Evolutionary conservation across 2,113 vertebrate species (phyloP).

Genomic region (Grus americana): DNA sequence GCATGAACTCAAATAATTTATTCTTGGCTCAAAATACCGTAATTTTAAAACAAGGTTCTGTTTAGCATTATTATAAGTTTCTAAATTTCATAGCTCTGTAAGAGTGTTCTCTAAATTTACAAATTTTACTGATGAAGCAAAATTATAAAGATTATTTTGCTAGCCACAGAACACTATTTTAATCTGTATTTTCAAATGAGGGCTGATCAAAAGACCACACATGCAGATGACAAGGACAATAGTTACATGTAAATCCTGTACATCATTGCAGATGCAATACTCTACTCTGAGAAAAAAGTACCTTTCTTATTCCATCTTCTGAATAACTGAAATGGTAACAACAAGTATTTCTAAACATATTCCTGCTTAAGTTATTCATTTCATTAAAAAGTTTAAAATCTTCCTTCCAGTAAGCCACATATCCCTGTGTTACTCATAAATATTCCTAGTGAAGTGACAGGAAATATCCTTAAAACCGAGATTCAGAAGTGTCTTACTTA

Average conservation of each 20-base stretch:
- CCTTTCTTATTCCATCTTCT: not conserved
- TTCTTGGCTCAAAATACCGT: not conserved
- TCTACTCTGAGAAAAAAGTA: not conserved
- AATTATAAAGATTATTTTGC: not conserved
- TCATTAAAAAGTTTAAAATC: conserved; percentile 3
- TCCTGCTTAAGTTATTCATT: not conserved
- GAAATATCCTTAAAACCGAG: not conserved
- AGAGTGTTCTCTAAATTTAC: not conserved
- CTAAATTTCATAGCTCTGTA: not conserved
- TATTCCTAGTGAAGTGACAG: not conserved
- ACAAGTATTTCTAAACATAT: not conserved
- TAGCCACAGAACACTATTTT: not conserved
- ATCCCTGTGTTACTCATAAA: not conserved
- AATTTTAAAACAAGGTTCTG: not conserved
- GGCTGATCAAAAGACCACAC: not conserved
- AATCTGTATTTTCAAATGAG: not conserved
- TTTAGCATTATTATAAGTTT: not conserved
- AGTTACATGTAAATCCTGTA: not conserved
- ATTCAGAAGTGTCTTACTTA: not conserved
- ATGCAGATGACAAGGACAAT: not conserved
- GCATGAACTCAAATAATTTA: not conserved
- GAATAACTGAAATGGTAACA: not conserved
- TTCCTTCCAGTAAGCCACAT: not conserved
- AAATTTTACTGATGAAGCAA: not conserved
- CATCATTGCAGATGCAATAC: not conserved